Conservation (phyloP, 1,140 invertebrate species). For the Propsilocerus akamusi region DNA sequence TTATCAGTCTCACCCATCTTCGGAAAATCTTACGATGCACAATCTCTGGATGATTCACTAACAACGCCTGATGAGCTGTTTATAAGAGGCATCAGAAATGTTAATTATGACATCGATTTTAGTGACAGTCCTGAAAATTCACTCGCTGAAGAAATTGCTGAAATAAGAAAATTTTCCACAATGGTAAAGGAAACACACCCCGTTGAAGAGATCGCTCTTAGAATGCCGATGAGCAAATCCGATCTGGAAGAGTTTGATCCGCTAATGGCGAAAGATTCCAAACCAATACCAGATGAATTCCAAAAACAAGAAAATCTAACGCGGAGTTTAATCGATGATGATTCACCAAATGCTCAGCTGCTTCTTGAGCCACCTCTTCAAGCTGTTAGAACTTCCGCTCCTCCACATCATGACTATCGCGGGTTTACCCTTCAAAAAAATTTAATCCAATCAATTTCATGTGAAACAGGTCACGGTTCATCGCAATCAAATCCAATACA, state of each 20-base stretch:
- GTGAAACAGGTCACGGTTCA: conserved; percentile 48
- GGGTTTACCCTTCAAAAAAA: conserved; percentile 47
- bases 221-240: conserved; percentile 10
- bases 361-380: conserved; percentile 41
- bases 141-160: conserved; percentile 30
- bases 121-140: conserved; percentile 49
- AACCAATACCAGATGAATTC: conserved; percentile 26
- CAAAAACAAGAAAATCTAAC: conserved; percentile 26
- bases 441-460: conserved; percentile 52
- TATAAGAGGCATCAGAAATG: conserved; percentile 36
- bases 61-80: conserved; percentile 36
- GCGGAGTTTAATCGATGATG: conserved; percentile 27
- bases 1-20: conserved; percentile 32
- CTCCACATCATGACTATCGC: conserved; percentile 26
- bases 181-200: conserved; percentile 15
- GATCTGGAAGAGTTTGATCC: conserved; percentile 26
- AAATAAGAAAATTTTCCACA: conserved; percentile 23
- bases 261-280: conserved; percentile 10
- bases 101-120: conserved; percentile 52
- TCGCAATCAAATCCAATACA: too few relatives aligned
- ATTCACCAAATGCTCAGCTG: conserved; percentile 31
- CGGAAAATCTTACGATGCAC: conserved; percentile 28
- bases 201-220: conserved; percentile 13
- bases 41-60: conserved; percentile 30
- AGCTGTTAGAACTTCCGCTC: conserved; percentile 27